Evolutionary conservation across 2,888 invertebrate species (phyloP).

Genomic region (Cenopis cana): DNA sequence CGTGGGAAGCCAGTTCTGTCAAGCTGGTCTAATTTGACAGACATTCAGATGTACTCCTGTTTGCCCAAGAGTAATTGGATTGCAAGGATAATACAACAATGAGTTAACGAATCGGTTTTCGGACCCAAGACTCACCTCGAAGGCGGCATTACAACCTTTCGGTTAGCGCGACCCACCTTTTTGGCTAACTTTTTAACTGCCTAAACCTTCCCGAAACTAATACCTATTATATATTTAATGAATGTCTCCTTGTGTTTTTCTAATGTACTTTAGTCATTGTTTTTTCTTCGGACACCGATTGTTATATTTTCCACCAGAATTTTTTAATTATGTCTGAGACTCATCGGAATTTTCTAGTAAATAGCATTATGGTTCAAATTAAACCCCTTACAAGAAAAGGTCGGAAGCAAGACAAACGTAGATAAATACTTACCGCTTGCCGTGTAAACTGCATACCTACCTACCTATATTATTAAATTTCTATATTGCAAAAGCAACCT

Average conservation of each 20-base stretch:
- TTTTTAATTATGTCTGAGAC: no score
- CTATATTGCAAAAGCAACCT: background rate
- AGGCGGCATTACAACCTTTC: background rate
- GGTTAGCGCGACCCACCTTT: constrained; percentile 27
- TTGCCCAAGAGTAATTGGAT: constrained; percentile 11
- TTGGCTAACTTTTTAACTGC: background rate
- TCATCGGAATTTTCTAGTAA: background rate
- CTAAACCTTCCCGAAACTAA: no score
- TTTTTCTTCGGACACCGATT: no score
- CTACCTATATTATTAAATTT: background rate
- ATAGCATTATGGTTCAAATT: constrained; percentile 5
- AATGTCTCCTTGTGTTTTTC: no score
- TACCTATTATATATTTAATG: no score
- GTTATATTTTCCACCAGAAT: no score
- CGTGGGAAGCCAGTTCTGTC: constrained; percentile 25
- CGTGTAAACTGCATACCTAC: no score
- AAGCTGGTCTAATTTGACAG: constrained; percentile 20
- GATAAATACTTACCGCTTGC: background rate
- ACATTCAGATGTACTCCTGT: constrained; percentile 28
- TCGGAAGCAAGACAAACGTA: constrained; percentile 8
- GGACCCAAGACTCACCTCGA: background rate
- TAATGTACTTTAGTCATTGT: no score
- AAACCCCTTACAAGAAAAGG: constrained; percentile 10
- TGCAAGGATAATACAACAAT: background rate
- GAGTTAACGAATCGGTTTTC: background rate